These are phyloP conservation scores for Cosmia pyralina DNA, from an alignment of 2,888 invertebrate genomes.

Conservation along the genomic window DNA sequence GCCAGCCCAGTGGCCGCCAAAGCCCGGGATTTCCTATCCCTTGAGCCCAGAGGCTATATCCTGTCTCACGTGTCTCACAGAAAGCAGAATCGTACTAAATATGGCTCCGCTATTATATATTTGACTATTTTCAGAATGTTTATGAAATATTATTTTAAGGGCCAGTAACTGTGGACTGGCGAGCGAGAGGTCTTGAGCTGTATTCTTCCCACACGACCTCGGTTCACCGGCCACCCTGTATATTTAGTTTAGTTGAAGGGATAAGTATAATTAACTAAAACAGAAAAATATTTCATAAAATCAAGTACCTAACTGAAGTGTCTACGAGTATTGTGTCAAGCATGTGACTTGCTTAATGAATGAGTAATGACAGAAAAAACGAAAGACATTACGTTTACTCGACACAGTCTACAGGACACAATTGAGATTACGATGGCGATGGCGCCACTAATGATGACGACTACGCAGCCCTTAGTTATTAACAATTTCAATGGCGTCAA, in stretches of 20 bases:
- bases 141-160: not conserved
- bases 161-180: not conserved
- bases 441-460: constrained; percentile 1
- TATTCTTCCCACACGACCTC: too few species aligned
- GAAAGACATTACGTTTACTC: not conserved
- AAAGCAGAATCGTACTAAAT: constrained; percentile 7
- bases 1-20: constrained; percentile 16
- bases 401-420: not conserved
- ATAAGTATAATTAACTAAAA: too few species aligned
- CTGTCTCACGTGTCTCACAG: constrained; percentile 15
- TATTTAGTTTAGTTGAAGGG: not conserved
- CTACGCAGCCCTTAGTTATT: not conserved
- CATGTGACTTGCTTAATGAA: not conserved
- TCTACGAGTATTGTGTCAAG: too few species aligned
- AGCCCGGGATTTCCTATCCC: constrained; percentile 41
- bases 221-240: too few species aligned
- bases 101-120: not conserved
- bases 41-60: constrained; percentile 28
- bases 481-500: not conserved
- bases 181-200: not conserved
- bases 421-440: not conserved
- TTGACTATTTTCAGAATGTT: not conserved
- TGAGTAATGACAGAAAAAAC: constrained; percentile 14
- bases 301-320: not conserved
- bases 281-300: not conserved